Evolutionary conservation across 2,888 invertebrate species (phyloP), one percentile per base, ranked within the genome.

Genomic region (Cryptophagus acutangulus): DNA sequence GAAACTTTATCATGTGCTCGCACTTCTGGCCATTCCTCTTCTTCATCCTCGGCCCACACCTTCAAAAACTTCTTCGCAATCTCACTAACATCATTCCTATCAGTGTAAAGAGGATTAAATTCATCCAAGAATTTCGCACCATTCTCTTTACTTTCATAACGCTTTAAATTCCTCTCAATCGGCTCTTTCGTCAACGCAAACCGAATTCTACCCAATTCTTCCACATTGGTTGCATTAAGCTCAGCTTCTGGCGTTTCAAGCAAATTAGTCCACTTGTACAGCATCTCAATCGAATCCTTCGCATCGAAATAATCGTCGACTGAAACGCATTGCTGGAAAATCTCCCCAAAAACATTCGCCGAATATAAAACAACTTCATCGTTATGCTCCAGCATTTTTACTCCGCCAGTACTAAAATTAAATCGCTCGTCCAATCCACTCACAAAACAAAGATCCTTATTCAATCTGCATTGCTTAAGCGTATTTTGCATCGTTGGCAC

Each of bases 11-110:
- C 54, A 33, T 45, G 34, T 25, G 41, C 41, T 13, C 49, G 49
- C 16, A 54, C 50, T 46, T 59, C 51, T 6, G 51, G 52, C n/a
- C 52, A 35, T 16, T 34, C 45, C 17, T 52, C 44, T 18, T 46
- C 52, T 1, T 47, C 51, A 18, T 46, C 51, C 15, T 53, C 54
- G 9, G 53, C 48, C 60, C 60, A 60, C 33, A 57, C 46, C 12
- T 43, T 41, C 6, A 54, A 37, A 43, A 60, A 58, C 36, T 54
- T 49, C 38, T 43, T 41, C 8, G 55, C 60, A 37, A 56, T 43
- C 3, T 45, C 43, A 24, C 54, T 46, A 13, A 59, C 36, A 36
- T 53, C 48, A 6, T 43, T 42, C 8, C 40, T 48, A 15, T 34
- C 35, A n/a, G n/a, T n/a, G n/a, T n/a, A n/a, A n/a, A n/a, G n/a